These are phyloP conservation scores for Tachuris rubrigastra DNA, from an alignment of 2,113 vertebrate genomes.

Conservation along the genomic window DNA sequence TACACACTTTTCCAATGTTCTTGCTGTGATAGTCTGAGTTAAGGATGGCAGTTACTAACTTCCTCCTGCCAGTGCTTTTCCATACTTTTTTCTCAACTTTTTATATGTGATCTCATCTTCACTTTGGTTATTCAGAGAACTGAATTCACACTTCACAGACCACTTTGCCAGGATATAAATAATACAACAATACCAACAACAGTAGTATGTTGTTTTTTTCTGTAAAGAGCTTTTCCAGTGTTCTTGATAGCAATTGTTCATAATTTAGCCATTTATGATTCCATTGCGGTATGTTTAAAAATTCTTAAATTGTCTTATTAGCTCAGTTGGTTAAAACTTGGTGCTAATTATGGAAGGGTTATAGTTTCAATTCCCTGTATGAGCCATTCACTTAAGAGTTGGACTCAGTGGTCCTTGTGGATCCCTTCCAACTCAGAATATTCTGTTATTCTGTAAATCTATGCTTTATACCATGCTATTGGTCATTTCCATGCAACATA, in stretches of 20 bases:
- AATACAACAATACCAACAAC: no score
- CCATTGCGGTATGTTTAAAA: background rate
- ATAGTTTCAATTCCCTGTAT: background rate
- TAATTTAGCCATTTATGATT: background rate
- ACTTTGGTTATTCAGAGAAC: background rate
- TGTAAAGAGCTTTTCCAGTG: background rate
- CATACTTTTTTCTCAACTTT: background rate
- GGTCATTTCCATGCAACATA: background rate
- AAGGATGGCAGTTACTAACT: background rate
- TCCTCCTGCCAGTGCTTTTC: background rate
- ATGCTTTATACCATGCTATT: background rate
- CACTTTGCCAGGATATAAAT: background rate
- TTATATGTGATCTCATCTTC: background rate
- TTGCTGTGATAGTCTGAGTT: background rate
- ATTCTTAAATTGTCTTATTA: background rate
- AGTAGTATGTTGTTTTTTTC: background rate
- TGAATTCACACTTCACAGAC: background rate
- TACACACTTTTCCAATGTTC: background rate
- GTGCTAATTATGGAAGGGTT: background rate
- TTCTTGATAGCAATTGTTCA: background rate
- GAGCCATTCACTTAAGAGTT: background rate
- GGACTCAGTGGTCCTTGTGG: background rate
- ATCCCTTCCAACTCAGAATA: background rate
- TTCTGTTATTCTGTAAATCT: background rate
- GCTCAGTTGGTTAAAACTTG: background rate